Conservation (phyloP, 2,888 invertebrate genomes). For the Hirtodrosophila duncani region DNA sequence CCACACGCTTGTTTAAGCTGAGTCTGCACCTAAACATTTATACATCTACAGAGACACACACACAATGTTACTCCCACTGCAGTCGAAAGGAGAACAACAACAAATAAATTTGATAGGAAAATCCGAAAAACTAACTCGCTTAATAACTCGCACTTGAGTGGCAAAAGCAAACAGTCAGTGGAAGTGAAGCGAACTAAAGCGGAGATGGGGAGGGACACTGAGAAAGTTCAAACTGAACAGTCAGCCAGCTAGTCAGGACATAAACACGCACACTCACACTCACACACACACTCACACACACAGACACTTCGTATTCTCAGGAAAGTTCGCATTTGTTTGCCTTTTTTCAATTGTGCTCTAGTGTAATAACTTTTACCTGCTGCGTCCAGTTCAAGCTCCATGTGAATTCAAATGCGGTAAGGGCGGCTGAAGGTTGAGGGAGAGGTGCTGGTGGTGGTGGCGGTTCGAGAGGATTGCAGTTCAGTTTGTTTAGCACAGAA, state of each 20-base stretch:
- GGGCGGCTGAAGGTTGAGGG: neutral
- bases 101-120: slow-evolving; percentile 54
- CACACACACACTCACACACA: neutral
- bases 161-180: slow-evolving; percentile 54
- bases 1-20: too few species aligned
- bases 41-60: too few species aligned
- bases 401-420: too few species aligned
- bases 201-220: too few species aligned
- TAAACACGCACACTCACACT: neutral
- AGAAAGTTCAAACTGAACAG: neutral
- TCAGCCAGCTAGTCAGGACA: too few species aligned
- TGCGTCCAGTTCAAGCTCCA: too few species aligned
- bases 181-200: too few species aligned
- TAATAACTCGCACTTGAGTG: slow-evolving; percentile 57
- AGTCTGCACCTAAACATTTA: too few species aligned
- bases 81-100: too few species aligned
- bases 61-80: too few species aligned
- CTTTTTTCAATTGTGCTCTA: slow-evolving; percentile 41
- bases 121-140: slow-evolving; percentile 58
- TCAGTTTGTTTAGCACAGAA: slow-evolving; percentile 28
- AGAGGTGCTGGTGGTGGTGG: neutral
- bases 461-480: neutral
- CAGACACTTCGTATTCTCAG: neutral
- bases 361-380: slow-evolving; percentile 46
- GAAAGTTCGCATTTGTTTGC: neutral